phyloP scores from a whole-genome alignment of 1,140 invertebrate species.

The Drosophila rufa region DNA sequence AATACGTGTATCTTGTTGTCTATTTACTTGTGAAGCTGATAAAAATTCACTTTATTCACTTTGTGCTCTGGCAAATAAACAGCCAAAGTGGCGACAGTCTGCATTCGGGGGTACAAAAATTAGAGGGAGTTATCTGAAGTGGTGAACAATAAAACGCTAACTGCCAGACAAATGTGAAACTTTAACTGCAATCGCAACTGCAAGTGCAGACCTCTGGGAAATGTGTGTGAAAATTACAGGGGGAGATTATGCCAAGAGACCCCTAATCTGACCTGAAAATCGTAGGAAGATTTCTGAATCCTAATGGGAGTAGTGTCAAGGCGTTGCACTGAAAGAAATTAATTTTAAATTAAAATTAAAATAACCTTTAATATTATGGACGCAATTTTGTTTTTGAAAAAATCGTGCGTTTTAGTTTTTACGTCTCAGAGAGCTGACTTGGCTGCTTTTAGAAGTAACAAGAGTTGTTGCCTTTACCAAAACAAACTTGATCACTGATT shows the following conservation, averaged over 20 bases:
- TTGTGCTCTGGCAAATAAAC: constrained; percentile 50
- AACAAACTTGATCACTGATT: too few species aligned
- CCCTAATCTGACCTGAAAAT: constrained; percentile 11
- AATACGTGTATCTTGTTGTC: constrained; percentile 75
- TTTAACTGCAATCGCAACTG: constrained; percentile 49
- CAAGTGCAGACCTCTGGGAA: constrained; percentile 17
- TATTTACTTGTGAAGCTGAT: constrained; percentile 75
- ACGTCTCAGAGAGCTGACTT: too few species aligned
- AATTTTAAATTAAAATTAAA: too few species aligned
- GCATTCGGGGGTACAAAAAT: constrained; percentile 2
- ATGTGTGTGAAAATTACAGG: constrained; percentile 4
- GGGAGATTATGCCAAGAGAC: constrained; percentile 6
- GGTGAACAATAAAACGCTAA: constrained; percentile 61
- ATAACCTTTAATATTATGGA: too few species aligned
- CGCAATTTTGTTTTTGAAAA: too few species aligned
- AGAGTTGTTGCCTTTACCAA: too few species aligned
- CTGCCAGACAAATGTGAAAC: constrained; percentile 59
- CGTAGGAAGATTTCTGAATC: constrained; percentile 7
- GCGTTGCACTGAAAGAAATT: too few species aligned
- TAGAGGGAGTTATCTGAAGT: constrained; percentile 25
- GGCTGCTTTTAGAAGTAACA: too few species aligned
- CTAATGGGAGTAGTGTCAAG: neutral
- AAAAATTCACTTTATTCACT: constrained; percentile 80
- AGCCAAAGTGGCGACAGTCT: constrained; percentile 44
- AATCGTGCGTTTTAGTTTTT: too few species aligned